Evolutionary conservation across 2,797 vertebrate genomes (phyloP), one percentile per base, ranked within the genome.

Genomic region (Melanotaenia pygmaea): DNA sequence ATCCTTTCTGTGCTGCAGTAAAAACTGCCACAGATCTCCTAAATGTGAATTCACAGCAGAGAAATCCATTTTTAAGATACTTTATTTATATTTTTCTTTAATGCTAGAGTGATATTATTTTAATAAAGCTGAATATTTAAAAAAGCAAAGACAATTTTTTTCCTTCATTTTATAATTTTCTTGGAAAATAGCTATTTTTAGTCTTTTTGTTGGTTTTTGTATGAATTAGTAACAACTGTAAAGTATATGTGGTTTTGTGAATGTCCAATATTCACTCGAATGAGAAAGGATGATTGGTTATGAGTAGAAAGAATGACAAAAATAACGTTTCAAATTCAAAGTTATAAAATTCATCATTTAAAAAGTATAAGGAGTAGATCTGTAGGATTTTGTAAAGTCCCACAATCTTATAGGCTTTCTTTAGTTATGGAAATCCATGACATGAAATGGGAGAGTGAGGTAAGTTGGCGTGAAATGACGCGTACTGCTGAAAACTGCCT

Each of bases 401-500:
- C 7, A 35, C 47, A 64, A 22, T 16, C 2, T 34, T 4, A 30
- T 14, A 54, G 13, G 5, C 5, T 6, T 57, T 54, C 10, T 32
- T 57, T 57, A 22, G 8, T 57, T 8, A 32, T 30, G 54, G 16
- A 57, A 57, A 57, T 57, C 28, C 28, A 16, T 57, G 28, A 13
- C 28, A 57, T 57, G 16, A 50, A 34, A 26, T 58, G 24, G 37
- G 54, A 47, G 56, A 24, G 22, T 8, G 13, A 35, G 22, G 43
- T 47, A 0, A 11, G 57, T 24, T 69, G 67, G 43, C 1, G 2
- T 59, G 43, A 58, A 45, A 59, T 50, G 43, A 60, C 40, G 32
- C 16, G 34, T 8, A 37, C n/a, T 32, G 70, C 77, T 77, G 69
- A 80, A 71, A 77, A 43, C 75, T 77, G 81, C 73, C 69, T 75